phyloP scores from a whole-genome alignment of 1,140 invertebrate species.

The Drosophila repleta region DNA sequence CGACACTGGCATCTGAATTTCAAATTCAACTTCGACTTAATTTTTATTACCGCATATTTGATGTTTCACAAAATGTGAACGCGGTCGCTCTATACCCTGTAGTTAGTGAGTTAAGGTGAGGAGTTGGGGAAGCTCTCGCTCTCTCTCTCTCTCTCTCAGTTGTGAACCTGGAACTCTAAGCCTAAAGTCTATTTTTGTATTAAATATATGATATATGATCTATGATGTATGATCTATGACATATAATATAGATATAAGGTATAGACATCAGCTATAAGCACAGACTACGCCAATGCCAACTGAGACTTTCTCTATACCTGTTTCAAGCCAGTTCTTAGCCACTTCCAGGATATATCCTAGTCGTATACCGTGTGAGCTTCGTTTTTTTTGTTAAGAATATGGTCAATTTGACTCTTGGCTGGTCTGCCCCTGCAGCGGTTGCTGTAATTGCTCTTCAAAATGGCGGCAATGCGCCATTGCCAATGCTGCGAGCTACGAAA shows the following conservation, averaged over 20 bases:
- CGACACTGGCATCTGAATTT: conserved; percentile 67
- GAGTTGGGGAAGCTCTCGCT: too few species aligned
- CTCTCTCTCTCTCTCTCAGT: too few species aligned
- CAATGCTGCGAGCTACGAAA: background rate
- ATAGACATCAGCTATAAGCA: too few species aligned
- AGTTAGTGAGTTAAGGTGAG: too few species aligned
- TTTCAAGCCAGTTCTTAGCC: too few species aligned
- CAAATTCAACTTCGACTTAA: conserved; percentile 73
- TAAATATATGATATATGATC: too few species aligned
- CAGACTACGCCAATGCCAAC: too few species aligned
- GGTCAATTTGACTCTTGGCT: conserved; percentile 30
- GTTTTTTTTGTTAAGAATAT: background rate
- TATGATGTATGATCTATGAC: too few species aligned
- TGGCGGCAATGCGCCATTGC: conserved; percentile 61
- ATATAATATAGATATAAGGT: too few species aligned
- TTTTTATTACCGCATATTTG: conserved; percentile 73
- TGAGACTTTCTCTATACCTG: too few species aligned
- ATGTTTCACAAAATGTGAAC: conserved; percentile 21
- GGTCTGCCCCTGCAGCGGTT: conserved; percentile 27
- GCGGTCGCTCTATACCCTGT: background rate
- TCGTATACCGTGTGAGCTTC: background rate
- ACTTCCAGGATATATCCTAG: conserved; percentile 6
- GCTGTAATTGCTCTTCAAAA: conserved; percentile 64
- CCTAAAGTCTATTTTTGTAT: too few species aligned
- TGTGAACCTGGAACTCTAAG: too few species aligned